Conservation (phyloP, 2,113 vertebrate species). For the Corythornis vintsioides region DNA sequence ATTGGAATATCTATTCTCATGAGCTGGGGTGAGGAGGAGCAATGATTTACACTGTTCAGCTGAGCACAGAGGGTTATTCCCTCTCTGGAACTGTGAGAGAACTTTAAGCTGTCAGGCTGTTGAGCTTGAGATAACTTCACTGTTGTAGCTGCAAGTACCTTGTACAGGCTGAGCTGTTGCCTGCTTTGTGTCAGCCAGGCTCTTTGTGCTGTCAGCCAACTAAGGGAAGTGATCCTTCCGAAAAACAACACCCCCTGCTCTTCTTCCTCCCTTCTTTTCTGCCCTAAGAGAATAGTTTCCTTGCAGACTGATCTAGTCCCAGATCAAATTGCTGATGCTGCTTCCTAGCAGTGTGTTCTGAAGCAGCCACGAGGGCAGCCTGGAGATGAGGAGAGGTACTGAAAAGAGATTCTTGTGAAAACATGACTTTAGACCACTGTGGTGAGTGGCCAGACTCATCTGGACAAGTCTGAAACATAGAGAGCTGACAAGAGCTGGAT, state of each 20-base stretch:
- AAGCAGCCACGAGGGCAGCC: neutral
- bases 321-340: neutral
- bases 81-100: neutral
- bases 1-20: neutral
- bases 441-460: neutral
- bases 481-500: neutral
- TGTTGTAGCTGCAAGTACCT: neutral
- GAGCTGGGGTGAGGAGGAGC: neutral
- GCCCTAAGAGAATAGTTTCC: neutral
- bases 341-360: neutral
- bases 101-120: neutral
- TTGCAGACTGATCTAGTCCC: neutral
- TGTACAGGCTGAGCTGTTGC: neutral
- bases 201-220: neutral
- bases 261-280: neutral
- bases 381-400: neutral
- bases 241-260: neutral
- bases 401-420: neutral
- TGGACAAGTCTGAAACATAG: neutral
- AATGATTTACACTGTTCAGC: neutral
- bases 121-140: neutral
- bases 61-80: neutral
- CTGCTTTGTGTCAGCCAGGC: neutral
- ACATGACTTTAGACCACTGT: fast-evolving
- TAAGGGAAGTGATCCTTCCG: neutral